Conservation (phyloP, 2,113 vertebrate genomes). For the Tragulus kanchil region DNA sequence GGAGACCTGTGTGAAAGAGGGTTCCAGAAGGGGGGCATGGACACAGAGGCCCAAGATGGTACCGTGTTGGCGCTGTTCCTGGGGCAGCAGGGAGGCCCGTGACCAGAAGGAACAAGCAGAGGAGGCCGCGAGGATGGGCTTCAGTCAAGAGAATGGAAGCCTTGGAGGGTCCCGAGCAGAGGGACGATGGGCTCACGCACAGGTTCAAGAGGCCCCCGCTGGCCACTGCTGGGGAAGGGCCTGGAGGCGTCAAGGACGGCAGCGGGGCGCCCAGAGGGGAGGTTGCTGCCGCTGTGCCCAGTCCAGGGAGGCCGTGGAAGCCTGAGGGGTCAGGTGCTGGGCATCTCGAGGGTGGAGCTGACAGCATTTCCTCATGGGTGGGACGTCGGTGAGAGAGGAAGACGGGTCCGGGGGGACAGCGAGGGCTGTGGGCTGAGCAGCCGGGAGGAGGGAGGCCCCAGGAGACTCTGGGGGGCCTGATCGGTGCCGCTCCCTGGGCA, state of each 20-base stretch:
- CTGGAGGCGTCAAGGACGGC: too few species aligned
- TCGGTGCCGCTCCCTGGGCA: neutral
- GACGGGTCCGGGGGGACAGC: too few species aligned
- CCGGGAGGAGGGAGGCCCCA: neutral
- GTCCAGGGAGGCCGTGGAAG: too few species aligned
- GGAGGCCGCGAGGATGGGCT: fast-evolving
- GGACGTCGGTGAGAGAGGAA: neutral
- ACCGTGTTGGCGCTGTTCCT: neutral
- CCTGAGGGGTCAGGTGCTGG: neutral
- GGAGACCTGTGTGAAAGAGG: neutral
- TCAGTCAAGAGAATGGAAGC: neutral
- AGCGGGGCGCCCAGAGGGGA: neutral
- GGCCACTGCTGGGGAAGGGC: neutral
- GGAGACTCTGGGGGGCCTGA: neutral
- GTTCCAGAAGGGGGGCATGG: neutral
- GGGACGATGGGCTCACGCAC: neutral
- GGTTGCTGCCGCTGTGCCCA: fast-evolving
- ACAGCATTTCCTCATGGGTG: neutral
- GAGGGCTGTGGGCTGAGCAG: neutral
- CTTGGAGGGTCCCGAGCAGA: neutral
- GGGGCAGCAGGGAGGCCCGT: too few species aligned
- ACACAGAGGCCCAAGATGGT: neutral
- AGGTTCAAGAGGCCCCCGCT: neutral
- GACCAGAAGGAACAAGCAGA: neutral
- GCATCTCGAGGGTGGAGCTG: fast-evolving